A percentile compares a stretch with the other conserved stretches of the same genome.
These are phyloP conservation scores for Manis javanica DNA, from an alignment of 2,797 vertebrate species.

Conservation along the genomic window DNA sequence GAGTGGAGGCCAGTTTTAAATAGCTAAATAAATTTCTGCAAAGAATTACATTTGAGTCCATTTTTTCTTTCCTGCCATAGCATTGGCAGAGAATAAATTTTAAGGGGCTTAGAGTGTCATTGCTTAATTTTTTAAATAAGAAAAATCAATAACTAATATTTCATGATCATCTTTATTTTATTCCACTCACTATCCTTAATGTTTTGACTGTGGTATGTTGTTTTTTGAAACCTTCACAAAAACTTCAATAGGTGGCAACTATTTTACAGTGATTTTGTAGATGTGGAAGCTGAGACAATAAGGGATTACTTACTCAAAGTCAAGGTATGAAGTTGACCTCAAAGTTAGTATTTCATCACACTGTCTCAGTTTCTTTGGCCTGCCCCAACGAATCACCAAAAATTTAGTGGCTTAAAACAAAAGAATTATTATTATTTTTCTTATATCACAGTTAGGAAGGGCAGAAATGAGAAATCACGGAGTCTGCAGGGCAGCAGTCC, in stretches of 20 bases:
- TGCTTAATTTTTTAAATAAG: neutral
- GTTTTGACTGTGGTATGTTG: neutral
- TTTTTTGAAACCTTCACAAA: neutral
- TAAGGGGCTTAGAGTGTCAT: neutral
- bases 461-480: neutral
- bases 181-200: neutral
- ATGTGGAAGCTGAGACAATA: neutral
- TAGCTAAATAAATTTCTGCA: neutral
- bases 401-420: neutral
- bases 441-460: neutral
- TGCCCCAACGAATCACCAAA: neutral
- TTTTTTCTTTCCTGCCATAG: neutral
- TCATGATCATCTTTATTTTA: neutral
- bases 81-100: neutral
- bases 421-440: neutral
- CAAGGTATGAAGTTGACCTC: neutral
- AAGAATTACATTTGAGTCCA: neutral
- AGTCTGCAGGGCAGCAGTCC: accelerated
- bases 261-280: neutral
- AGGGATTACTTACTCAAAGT: neutral
- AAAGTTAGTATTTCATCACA: neutral
- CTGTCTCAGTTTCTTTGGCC: neutral
- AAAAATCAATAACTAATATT: neutral
- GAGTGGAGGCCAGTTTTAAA: neutral
- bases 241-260: neutral